Evolutionary conservation across 2,797 vertebrate genomes (phyloP).

Genomic region (Clarias laeviceps): DNA sequence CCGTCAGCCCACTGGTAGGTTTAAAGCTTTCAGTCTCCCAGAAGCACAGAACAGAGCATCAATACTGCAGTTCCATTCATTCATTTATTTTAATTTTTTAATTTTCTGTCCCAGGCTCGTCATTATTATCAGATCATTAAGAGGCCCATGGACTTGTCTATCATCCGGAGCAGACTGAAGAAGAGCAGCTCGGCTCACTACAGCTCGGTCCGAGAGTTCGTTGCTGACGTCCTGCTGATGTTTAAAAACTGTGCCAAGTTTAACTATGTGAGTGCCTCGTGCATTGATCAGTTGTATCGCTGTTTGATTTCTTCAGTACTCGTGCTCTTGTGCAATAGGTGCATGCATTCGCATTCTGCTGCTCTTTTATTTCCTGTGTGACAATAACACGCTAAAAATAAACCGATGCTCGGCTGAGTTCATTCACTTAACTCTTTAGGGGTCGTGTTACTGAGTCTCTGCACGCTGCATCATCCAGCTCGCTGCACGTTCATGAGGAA

Average conservation of each 20-base stretch:
- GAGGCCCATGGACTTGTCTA: conserved; percentile 94
- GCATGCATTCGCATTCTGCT: not conserved
- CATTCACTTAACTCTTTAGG: not conserved
- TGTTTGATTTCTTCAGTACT: not conserved
- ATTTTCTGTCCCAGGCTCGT: conserved; percentile 78
- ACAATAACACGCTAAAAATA: conserved; percentile 7
- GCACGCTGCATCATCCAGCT: not conserved
- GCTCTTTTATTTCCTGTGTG: conserved; percentile 18
- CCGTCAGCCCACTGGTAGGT: conserved; percentile 95
- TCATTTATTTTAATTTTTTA: not conserved
- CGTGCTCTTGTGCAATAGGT: not conserved
- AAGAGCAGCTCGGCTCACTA: conserved; percentile 84
- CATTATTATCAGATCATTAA: conserved; percentile 99
- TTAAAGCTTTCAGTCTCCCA: conserved; percentile 36
- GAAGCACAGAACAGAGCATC: not conserved
- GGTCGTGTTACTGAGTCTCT: not conserved
- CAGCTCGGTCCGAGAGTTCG: conserved; percentile 84
- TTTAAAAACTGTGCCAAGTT: conserved; percentile 98
- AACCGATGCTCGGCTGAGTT: not conserved
- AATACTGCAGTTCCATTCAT: not conserved
- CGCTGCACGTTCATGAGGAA: not conserved
- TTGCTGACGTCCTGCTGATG: conserved; percentile 92
- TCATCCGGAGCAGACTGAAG: conserved; percentile 86
- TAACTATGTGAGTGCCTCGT: conserved; percentile 87
- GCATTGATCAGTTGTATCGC: not conserved